phyloP scores from a whole-genome alignment of 2,797 vertebrate genomes.

The Pseudochirops cupreus region DNA sequence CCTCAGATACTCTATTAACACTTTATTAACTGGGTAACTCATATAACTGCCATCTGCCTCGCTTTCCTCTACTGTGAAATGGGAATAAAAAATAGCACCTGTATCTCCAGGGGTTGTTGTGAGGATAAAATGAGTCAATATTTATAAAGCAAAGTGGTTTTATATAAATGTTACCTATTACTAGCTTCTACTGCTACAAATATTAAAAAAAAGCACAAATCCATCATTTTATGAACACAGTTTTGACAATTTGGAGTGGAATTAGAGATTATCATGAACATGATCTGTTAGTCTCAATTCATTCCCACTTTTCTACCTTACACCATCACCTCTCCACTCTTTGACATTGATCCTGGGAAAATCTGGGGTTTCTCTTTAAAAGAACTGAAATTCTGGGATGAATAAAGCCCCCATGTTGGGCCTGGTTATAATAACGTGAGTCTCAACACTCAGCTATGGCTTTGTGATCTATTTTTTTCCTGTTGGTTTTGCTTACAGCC shows the following conservation, averaged over 20 bases:
- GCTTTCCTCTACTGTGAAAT: background rate
- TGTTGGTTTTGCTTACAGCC: background rate
- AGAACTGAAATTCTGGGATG: background rate
- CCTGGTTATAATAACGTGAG: background rate
- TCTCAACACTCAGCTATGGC: background rate
- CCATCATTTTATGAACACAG: background rate
- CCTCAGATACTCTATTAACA: background rate
- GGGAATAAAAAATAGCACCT: background rate
- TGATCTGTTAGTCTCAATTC: background rate
- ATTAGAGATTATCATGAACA: background rate
- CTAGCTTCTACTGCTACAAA: background rate
- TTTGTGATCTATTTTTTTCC: background rate
- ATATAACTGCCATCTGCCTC: background rate
- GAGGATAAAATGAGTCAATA: background rate
- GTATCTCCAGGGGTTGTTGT: background rate
- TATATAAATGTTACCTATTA: background rate
- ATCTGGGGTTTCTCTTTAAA: background rate
- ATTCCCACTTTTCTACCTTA: background rate
- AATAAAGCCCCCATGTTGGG: background rate
- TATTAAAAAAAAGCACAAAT: background rate
- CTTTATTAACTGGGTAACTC: background rate
- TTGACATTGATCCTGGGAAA: background rate
- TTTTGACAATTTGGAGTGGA: background rate
- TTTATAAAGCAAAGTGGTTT: background rate
- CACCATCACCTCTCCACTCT: background rate